Evolutionary conservation across 2,888 invertebrate genomes (phyloP).

Genomic region (Lapara coniferarum): DNA sequence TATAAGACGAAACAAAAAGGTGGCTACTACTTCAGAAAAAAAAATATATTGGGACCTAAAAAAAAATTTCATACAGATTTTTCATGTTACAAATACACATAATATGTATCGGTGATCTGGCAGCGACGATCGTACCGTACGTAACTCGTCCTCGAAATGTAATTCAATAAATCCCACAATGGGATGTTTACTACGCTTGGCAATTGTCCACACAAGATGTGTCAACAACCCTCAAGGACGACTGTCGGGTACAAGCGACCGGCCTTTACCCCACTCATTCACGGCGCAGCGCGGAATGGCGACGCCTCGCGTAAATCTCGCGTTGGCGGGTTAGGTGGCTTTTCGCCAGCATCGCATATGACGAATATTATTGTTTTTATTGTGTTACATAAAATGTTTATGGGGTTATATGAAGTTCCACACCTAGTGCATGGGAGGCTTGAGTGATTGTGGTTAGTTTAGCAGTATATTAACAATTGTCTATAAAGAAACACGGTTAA

Average conservation of each 20-base stretch:
- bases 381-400: neutral
- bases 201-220: constrained; percentile 10
- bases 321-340: constrained; percentile 10
- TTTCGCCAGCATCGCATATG: neutral
- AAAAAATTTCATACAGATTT: too few species aligned
- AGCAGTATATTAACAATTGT: too few species aligned
- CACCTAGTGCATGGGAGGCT: too few species aligned
- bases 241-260: constrained; percentile 15
- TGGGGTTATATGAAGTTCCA: too few species aligned
- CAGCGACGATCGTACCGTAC: too few species aligned
- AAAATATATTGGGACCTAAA: too few species aligned
- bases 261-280: constrained; percentile 18
- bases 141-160: neutral
- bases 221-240: constrained; percentile 21
- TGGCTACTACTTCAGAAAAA: too few species aligned
- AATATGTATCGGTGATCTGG: too few species aligned
- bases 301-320: constrained; percentile 11
- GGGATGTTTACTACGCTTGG: constrained; percentile 1
- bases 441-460: too few species aligned
- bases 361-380: neutral
- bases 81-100: too few species aligned
- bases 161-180: neutral
- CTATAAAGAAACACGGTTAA: too few species aligned
- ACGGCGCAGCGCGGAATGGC: constrained; percentile 9
- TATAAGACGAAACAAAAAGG: too few species aligned